Evolutionary conservation across 2,888 invertebrate genomes (phyloP), one percentile per base, ranked within the genome.

Genomic region (Metellina segmentata): DNA sequence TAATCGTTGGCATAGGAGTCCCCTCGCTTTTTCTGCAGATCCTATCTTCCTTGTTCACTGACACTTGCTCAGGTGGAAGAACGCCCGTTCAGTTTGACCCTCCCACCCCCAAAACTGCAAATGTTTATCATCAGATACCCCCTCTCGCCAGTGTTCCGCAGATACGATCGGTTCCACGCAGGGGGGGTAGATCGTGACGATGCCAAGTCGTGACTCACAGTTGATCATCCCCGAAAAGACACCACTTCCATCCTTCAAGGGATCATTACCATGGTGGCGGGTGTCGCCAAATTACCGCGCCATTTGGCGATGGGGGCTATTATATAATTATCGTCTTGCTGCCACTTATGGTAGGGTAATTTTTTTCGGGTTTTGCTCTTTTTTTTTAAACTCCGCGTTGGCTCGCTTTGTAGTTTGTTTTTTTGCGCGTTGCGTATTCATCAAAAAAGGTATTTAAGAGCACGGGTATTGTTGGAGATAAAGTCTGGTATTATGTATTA

Each of bases 211-310:
- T 91, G 91, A 91, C 91, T 87, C 78, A 49, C 53, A 81, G 51
- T 51, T 75, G 75, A 91, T 83, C 87, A 90, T 85, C 82, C 48
- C 78, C 81, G 86, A 81, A 86, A 86, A 91, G 81, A 91, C 81
- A 86, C 74, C 71, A 74, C 77, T 85, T 74, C 53, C 49, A 71
- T 52, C 71, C 49, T 61, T 74, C 34, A 34, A 34, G 34, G 34
- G 34, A 86, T 86, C 75, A 87, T 82, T 72, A 71, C 71, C 49
- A 69, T 77, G 91, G 83, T 87, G 87, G 83, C 91, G 78, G 91
- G 91, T 91, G 91, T 91, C 91, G 91, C 91, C 87, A 91, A 87
- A 91, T 91, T 87, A 78, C 87, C 51, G 69, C 52, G 87, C 78
- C 87, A 83, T 83, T 91, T 87, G 72, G 81, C 78, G 91, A 87